Conservation (phyloP, 2,113 vertebrate genomes). For the Sander lucioperca region DNA sequence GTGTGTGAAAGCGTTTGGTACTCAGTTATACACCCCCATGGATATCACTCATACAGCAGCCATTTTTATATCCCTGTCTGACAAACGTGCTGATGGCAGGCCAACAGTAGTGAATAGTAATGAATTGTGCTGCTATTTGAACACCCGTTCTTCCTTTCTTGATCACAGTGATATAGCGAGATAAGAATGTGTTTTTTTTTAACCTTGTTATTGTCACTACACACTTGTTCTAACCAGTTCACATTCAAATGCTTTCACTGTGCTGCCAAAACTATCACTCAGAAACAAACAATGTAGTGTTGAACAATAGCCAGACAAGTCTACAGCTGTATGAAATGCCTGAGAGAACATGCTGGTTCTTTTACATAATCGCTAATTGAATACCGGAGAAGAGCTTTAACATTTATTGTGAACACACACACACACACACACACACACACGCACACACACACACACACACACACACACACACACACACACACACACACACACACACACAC, state of each 20-base stretch:
- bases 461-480: not conserved
- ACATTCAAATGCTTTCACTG: slow-evolving; percentile 65
- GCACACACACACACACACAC: slow-evolving; percentile 10
- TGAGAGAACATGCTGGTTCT: slow-evolving; percentile 66
- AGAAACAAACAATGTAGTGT: slow-evolving; percentile 76
- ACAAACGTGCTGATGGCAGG: slow-evolving; percentile 68
- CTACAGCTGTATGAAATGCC: slow-evolving; percentile 70
- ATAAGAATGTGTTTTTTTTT: slow-evolving; percentile 67
- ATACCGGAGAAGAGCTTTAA: slow-evolving; percentile 43
- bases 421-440: not conserved
- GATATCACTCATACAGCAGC: slow-evolving; percentile 71
- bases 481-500: slow-evolving; percentile 7
- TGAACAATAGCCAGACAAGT: slow-evolving; percentile 81
- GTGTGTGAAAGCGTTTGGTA: slow-evolving; percentile 69
- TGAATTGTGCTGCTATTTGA: slow-evolving; percentile 62
- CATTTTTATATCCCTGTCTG: slow-evolving; percentile 65
- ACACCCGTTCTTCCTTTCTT: slow-evolving; percentile 49
- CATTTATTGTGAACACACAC: slow-evolving; percentile 30
- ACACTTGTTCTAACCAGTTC: slow-evolving; percentile 82
- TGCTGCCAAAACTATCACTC: slow-evolving; percentile 76
- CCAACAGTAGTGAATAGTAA: slow-evolving; percentile 57
- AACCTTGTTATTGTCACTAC: slow-evolving; percentile 75
- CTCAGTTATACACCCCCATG: slow-evolving; percentile 60
- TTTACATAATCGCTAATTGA: slow-evolving; percentile 61
- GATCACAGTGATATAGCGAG: slow-evolving; percentile 61